A percentile compares a stretch with the other conserved stretches of the same genome.
Evolutionary conservation across 1,140 invertebrate species (phyloP).

Genomic region (Capitella teleta): DNA sequence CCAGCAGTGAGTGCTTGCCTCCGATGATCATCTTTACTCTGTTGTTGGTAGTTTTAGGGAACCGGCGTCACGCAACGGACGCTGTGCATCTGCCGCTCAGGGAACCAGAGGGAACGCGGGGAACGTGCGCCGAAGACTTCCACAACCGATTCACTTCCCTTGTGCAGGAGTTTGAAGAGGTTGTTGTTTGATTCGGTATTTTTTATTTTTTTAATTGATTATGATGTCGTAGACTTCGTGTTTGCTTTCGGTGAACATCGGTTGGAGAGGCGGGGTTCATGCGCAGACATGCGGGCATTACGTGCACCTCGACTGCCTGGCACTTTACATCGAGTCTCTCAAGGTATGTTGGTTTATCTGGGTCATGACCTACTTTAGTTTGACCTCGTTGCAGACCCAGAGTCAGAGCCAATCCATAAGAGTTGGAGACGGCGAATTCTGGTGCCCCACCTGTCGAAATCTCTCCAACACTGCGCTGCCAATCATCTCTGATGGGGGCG

Average conservation of each 20-base stretch:
- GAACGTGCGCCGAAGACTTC: conserved; percentile 45
- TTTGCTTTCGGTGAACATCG: conserved; percentile 72
- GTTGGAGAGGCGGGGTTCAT: conserved; percentile 84
- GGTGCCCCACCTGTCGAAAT: conserved; percentile 86
- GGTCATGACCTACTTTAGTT: background rate
- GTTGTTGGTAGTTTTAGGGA: conserved; percentile 60
- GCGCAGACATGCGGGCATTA: conserved; percentile 95
- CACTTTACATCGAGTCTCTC: conserved; percentile 73
- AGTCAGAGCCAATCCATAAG: conserved; percentile 19
- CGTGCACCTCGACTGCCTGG: conserved; percentile 82
- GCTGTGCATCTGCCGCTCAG: conserved; percentile 53
- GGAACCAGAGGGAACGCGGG: conserved; percentile 50
- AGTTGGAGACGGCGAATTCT: conserved; percentile 67
- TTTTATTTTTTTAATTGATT: conserved; percentile 4
- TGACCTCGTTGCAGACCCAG: conserved; percentile 3
- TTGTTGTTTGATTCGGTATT: conserved; percentile 21
- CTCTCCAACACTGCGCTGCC: conserved; percentile 85
- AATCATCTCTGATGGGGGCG: conserved; percentile 56
- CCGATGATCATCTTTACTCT: too few species aligned
- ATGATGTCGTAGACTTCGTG: conserved; percentile 55
- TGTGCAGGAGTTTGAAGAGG: conserved; percentile 60
- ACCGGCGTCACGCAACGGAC: conserved; percentile 52
- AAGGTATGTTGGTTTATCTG: conserved; percentile 37
- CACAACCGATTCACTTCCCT: conserved; percentile 58
- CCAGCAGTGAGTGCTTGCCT: conserved; percentile 46